A percentile compares a stretch with the other conserved stretches of the same genome.
Conservation (phyloP, 2,113 vertebrate species). For the Cyprinus carpio region DNA sequence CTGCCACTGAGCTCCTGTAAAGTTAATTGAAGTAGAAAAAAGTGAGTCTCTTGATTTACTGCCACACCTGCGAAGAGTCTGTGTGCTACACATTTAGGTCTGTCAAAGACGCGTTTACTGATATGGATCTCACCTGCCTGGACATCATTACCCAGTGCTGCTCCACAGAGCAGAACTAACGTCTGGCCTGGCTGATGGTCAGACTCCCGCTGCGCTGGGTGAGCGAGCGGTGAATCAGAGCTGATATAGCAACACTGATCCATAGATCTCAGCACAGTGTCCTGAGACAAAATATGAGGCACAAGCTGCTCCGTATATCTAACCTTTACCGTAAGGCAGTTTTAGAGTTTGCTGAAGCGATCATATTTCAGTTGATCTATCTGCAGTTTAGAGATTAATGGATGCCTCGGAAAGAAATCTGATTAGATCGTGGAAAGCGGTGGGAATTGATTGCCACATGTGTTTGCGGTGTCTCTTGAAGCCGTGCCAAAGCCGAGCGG, state of each 20-base stretch:
- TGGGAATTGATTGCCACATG: conserved; percentile 30
- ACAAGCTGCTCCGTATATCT: conserved; percentile 6
- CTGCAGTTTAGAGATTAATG: conserved; percentile 36
- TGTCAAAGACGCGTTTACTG: conserved; percentile 43
- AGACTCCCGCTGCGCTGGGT: conserved; percentile 22
- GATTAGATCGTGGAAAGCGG: conserved; percentile 41
- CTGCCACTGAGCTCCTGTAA: conserved; percentile 23
- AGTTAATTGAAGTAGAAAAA: conserved; percentile 43
- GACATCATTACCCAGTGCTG: conserved; percentile 66
- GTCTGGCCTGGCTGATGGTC: conserved; percentile 22
- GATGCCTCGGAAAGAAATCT: conserved; percentile 18
- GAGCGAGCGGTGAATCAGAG: conserved; percentile 41
- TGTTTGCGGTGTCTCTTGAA: conserved; percentile 43
- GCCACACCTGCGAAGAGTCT: conserved; percentile 28
- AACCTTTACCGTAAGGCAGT: conserved; percentile 16
- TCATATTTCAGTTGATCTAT: conserved; percentile 41
- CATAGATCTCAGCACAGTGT: conserved; percentile 38
- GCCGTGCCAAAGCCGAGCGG: background rate
- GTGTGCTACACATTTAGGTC: conserved; percentile 34
- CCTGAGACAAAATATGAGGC: conserved; percentile 27
- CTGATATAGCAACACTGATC: conserved; percentile 47
- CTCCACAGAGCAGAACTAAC: conserved; percentile 66
- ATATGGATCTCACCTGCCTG: conserved; percentile 53
- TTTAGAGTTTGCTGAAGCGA: conserved; percentile 42
- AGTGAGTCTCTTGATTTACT: conserved; percentile 33